Percentiles rank a stretch among this genome's conserved stretches.
phyloP scores from a whole-genome alignment of 2,888 invertebrate genomes.

The Xanthia togata region DNA sequence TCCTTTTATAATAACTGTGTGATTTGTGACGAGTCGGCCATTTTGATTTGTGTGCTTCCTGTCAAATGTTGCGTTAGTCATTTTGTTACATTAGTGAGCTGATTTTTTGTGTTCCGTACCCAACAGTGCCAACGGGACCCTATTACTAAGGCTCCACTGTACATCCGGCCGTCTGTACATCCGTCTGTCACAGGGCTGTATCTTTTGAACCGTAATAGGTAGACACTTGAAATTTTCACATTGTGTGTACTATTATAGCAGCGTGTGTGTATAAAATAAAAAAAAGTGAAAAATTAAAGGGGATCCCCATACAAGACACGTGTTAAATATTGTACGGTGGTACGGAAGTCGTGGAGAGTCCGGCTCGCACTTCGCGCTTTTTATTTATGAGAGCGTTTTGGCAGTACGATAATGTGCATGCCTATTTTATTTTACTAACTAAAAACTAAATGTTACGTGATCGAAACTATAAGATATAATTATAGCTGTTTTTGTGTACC shows the following conservation, averaged over 20 bases:
- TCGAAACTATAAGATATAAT: not conserved
- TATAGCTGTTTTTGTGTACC: not conserved
- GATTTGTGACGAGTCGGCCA: constrained; percentile 49
- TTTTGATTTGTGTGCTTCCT: constrained; percentile 52
- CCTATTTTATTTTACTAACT: not conserved
- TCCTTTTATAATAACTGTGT: constrained; percentile 54
- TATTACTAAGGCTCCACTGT: too few species aligned
- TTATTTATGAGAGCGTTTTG: constrained; percentile 14
- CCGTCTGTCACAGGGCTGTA: not conserved
- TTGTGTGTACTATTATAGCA: not conserved
- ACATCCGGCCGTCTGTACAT: not conserved
- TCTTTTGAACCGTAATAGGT: too few species aligned
- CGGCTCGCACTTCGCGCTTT: not conserved
- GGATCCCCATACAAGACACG: not conserved
- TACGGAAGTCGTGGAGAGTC: not conserved
- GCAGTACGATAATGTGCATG: not conserved
- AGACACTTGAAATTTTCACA: too few species aligned
- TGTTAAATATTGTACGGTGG: not conserved
- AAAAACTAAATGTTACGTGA: not conserved
- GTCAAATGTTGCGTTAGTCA: constrained; percentile 22
- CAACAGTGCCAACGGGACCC: not conserved
- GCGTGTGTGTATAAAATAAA: not conserved
- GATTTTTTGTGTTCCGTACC: not conserved
- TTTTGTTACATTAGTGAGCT: not conserved
- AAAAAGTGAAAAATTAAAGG: not conserved